Evolutionary conservation across 2,888 invertebrate species (phyloP).

Genomic region (Nemurella pictetii): DNA sequence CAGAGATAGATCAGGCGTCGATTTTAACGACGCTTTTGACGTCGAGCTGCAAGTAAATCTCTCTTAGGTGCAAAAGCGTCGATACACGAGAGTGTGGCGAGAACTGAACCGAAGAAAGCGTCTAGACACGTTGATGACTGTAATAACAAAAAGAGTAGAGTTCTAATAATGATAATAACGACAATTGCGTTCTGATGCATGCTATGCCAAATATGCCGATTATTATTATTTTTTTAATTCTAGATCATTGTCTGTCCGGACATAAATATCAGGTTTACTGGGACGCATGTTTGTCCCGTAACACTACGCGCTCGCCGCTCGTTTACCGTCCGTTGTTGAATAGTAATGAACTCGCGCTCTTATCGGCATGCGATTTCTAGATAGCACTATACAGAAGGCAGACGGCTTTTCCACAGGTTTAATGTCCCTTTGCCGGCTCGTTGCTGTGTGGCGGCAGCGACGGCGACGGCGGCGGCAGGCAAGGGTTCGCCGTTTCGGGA

Average conservation of each 20-base stretch:
- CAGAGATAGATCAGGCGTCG: conserved; percentile 20
- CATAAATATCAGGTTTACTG: neutral
- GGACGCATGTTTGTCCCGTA: neutral
- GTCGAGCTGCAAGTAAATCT: conserved; percentile 9
- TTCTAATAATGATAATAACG: neutral
- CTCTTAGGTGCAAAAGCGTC: neutral
- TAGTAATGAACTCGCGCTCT: neutral
- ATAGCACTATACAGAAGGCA: too few species aligned
- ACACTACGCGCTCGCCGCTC: too few species aligned
- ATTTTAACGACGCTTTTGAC: conserved; percentile 12
- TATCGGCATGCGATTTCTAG: neutral
- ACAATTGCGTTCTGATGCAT: neutral
- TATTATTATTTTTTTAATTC: neutral
- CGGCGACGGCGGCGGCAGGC: neutral
- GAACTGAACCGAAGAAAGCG: neutral
- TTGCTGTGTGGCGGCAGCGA: too few species aligned
- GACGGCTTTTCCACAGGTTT: neutral
- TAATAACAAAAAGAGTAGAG: neutral
- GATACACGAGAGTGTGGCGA: neutral
- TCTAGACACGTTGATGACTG: neutral
- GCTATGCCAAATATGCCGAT: neutral
- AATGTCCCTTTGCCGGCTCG: neutral
- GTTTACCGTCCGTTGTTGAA: neutral
- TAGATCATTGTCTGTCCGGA: neutral
- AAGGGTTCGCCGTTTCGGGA: too few species aligned